Conservation (phyloP, 2,113 vertebrate genomes). For the Limanda limanda region DNA sequence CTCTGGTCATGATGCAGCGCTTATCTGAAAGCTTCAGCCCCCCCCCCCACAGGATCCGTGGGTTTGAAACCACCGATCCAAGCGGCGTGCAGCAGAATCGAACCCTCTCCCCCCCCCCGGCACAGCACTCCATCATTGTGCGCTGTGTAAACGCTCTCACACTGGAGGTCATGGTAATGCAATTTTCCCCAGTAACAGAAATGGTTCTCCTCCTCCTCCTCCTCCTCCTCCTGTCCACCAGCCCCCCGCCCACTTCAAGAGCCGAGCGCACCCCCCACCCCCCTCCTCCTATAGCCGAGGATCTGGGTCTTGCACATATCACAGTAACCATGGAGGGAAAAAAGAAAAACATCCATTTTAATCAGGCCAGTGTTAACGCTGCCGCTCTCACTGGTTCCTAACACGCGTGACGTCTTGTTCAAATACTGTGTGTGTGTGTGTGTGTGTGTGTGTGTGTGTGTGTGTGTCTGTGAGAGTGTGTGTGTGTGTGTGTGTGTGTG, state of each 20-base stretch:
- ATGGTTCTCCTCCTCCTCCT: slow-evolving; percentile 46
- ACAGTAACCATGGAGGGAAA: slow-evolving; percentile 44
- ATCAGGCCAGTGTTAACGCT: slow-evolving; percentile 47
- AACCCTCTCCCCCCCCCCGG: not conserved
- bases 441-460: too few relatives aligned
- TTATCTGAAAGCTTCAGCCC: too few relatives aligned
- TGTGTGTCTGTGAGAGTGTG: too few relatives aligned
- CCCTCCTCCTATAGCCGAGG: slow-evolving; percentile 17
- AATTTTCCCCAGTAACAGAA: slow-evolving; percentile 74
- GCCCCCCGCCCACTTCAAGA: slow-evolving; percentile 60
- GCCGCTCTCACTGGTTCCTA: slow-evolving; percentile 24
- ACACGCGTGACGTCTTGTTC: slow-evolving; percentile 52
- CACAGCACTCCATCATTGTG: slow-evolving; percentile 50
- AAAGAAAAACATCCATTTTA: slow-evolving; percentile 63
- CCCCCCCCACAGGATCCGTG: not conserved
- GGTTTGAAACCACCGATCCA: slow-evolving; percentile 13
- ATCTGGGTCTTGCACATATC: slow-evolving; percentile 66
- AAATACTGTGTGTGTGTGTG: slow-evolving; percentile 10
- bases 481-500: not conserved
- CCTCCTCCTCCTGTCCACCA: slow-evolving; percentile 55
- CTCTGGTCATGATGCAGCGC: too few relatives aligned
- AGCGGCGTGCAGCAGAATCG: slow-evolving; percentile 27
- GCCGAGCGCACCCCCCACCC: slow-evolving; percentile 32
- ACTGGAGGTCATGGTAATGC: slow-evolving; percentile 67
- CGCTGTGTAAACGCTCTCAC: slow-evolving; percentile 47